Evolutionary conservation across 2,797 vertebrate species (phyloP), one percentile per base, ranked within the genome.

Genomic region (Etheostoma nigrum): DNA sequence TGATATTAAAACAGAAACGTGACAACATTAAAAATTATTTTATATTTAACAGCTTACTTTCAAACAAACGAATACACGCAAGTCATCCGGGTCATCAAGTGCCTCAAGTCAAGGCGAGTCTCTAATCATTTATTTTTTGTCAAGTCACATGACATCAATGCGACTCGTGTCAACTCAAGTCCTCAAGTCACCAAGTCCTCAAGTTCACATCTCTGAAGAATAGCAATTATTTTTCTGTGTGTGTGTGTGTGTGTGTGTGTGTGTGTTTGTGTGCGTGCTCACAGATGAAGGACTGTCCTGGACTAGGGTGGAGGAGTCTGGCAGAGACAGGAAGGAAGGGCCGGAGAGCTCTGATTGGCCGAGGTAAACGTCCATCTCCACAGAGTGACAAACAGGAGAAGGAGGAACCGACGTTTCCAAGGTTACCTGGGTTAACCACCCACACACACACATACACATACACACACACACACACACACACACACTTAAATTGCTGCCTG

Each of bases 331-430:
- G 61, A 95, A 92, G 3, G 95, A 95, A 6, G 93, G 81, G 18
- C 88, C 59, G 2, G 92, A 90, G 16, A 90, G 72, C 14, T 79
- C 67, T 0, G 94, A 90, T 23, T 91, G 92, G 64, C 88, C 89
- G 7, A 95, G 83, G 72, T 85, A 88, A 48, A 94, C 82, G 0
- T 96, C 95, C 93, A 96, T 95, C 83, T 96, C 95, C 79, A 95
- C 94, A 5, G 92, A 92, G 76, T 95, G 91, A 68, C 91, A 90
- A 19, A 91, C 65, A 0, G 92, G 85, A 44, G 93, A 91, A 0
- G 93, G 82, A 42, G 92, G 92, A 25, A 74, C 76, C 0, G 93
- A 94, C 23, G 91, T 76, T 21, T 96, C 95, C 76, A 93, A 44
- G 0, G 87, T 83, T 40, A 94, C 91, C 96, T 96, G 86, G 12